Conservation (phyloP, 2,888 invertebrate genomes). For the Leucoma salicis region DNA sequence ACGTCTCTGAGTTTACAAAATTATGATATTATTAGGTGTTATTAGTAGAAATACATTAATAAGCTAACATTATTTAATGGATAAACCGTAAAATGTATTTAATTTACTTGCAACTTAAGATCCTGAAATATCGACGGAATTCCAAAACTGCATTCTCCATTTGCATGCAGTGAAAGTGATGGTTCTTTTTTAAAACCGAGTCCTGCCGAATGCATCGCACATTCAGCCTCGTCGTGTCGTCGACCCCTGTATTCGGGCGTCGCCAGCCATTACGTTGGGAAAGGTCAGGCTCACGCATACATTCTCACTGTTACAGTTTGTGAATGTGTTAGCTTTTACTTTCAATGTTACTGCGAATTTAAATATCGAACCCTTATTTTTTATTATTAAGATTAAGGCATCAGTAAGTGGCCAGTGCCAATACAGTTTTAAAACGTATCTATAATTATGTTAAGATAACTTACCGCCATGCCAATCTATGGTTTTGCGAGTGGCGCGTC, state of each 20-base stretch:
- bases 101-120: too few species aligned
- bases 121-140: too few species aligned
- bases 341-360: slow-evolving; percentile 49
- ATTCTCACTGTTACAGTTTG: slow-evolving; percentile 25
- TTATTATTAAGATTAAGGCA: not conserved
- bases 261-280: slow-evolving; percentile 68
- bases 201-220: slow-evolving; percentile 65
- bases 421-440: not conserved
- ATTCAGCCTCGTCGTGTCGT: slow-evolving; percentile 68
- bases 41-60: too few species aligned
- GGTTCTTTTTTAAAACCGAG: slow-evolving; percentile 49
- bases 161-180: slow-evolving; percentile 62
- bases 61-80: too few species aligned
- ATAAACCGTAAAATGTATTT: too few species aligned
- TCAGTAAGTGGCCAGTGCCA: not conserved
- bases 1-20: too few species aligned
- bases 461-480: too few species aligned
- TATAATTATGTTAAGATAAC: too few species aligned
- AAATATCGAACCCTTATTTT: slow-evolving; percentile 12
- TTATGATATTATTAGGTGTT: too few species aligned
- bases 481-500: too few species aligned
- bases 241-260: slow-evolving; percentile 72
- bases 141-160: slow-evolving; percentile 30
- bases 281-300: slow-evolving; percentile 71
- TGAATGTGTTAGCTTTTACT: slow-evolving; percentile 65